These are phyloP conservation scores for Arremon brunneinucha DNA, from an alignment of 2,797 vertebrate species.

Conservation along the genomic window DNA sequence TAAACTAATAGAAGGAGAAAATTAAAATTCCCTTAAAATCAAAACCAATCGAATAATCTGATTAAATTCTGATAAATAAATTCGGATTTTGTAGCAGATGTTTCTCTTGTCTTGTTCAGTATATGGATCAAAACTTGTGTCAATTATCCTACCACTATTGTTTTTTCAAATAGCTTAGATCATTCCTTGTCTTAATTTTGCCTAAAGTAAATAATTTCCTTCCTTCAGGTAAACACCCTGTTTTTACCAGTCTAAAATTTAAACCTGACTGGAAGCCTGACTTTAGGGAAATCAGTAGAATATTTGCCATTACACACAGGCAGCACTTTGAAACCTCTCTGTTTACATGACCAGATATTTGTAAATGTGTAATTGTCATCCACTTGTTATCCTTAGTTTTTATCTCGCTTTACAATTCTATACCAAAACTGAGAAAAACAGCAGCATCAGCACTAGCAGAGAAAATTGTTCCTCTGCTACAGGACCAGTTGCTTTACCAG, in stretches of 20 bases:
- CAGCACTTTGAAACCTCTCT: not conserved
- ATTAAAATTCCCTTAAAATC: not conserved
- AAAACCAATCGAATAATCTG: not conserved
- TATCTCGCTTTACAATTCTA: not conserved
- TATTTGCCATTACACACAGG: not conserved
- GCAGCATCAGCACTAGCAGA: not conserved
- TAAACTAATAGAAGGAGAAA: not conserved
- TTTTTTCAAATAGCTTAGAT: not conserved
- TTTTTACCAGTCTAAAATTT: not conserved
- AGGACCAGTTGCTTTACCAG: not conserved
- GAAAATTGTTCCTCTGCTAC: not conserved
- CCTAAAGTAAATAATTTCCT: not conserved
- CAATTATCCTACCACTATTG: not conserved
- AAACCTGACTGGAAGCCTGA: not conserved
- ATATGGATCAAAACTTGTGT: not conserved
- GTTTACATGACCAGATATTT: not conserved
- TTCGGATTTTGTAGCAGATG: not conserved
- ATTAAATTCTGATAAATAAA: not conserved
- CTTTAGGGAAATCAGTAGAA: not conserved
- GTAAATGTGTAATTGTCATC: not conserved
- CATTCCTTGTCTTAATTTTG: not conserved
- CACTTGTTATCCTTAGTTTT: not conserved
- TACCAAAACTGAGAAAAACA: not conserved
- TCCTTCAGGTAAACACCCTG: not conserved
- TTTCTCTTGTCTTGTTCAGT: not conserved